Evolutionary conservation across 2,888 invertebrate species (phyloP).

Genomic region (Litoditis marina): DNA sequence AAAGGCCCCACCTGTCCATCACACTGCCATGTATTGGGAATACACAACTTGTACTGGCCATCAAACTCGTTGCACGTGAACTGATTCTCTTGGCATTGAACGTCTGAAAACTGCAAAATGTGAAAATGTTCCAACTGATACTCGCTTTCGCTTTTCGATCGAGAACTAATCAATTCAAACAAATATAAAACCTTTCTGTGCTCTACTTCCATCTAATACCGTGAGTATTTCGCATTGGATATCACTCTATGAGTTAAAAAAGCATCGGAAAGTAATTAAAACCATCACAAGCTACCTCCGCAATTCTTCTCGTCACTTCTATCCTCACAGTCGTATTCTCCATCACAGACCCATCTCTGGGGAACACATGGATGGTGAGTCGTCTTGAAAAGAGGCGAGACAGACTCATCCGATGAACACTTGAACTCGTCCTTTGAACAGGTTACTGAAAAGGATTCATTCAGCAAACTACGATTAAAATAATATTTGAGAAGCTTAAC

Average conservation of each 20-base stretch:
- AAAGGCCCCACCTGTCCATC: conserved; percentile 45
- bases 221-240: background rate
- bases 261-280: too few species aligned
- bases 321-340: conserved; percentile 56
- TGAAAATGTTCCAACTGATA: background rate
- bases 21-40: conserved; percentile 55
- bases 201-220: too few species aligned
- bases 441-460: conserved; percentile 14
- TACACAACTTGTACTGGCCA: conserved; percentile 50
- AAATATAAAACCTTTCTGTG: too few species aligned
- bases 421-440: conserved; percentile 26
- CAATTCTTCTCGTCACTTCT: conserved; percentile 47
- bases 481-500: background rate
- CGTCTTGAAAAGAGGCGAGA: background rate
- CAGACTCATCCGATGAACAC: conserved; percentile 21
- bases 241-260: too few species aligned
- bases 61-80: conserved; percentile 51
- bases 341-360: conserved; percentile 55
- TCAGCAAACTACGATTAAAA: background rate
- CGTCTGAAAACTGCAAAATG: conserved; percentile 25
- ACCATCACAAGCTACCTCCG: conserved; percentile 15
- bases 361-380: conserved; percentile 45
- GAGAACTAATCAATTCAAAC: too few species aligned
- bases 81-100: conserved; percentile 40
- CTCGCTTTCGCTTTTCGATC: too few species aligned